These are phyloP conservation scores for Polietes domitor DNA, from an alignment of 2,888 invertebrate genomes.

Conservation along the genomic window DNA sequence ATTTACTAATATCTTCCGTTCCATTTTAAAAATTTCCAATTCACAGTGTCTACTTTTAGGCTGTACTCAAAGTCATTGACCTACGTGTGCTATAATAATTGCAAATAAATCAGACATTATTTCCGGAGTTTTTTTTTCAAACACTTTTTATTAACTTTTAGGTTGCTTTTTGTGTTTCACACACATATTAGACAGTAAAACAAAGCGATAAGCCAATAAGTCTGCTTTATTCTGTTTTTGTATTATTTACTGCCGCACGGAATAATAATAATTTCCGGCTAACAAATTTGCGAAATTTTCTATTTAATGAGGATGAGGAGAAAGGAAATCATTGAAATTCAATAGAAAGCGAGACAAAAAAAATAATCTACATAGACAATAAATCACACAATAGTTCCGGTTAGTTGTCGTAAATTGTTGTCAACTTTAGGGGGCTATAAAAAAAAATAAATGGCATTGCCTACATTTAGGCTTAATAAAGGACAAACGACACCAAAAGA, in stretches of 20 bases:
- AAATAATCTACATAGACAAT: background rate
- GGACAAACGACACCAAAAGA: no score
- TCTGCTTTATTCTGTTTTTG: background rate
- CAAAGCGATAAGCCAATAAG: background rate
- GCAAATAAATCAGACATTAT: no score
- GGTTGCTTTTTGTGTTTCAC: no score
- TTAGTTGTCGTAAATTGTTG: background rate
- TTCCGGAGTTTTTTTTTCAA: no score
- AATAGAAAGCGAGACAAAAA: background rate
- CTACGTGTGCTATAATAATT: background rate
- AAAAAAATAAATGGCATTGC: no score
- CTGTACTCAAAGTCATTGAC: background rate
- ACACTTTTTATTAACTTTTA: no score
- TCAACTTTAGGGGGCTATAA: background rate
- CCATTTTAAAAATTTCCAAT: no score
- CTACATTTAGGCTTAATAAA: no score
- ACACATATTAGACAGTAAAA: background rate
- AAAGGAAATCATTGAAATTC: constrained; percentile 4
- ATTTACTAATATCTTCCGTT: no score
- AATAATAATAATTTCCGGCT: constrained; percentile 1
- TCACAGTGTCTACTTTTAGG: background rate
- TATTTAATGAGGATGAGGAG: no score
- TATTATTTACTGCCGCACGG: background rate
- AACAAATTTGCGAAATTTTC: background rate
- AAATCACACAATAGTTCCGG: background rate